A percentile compares a stretch with the other conserved stretches of the same genome.
Conservation (phyloP, 2,888 invertebrate species). For the Autographa gamma region DNA sequence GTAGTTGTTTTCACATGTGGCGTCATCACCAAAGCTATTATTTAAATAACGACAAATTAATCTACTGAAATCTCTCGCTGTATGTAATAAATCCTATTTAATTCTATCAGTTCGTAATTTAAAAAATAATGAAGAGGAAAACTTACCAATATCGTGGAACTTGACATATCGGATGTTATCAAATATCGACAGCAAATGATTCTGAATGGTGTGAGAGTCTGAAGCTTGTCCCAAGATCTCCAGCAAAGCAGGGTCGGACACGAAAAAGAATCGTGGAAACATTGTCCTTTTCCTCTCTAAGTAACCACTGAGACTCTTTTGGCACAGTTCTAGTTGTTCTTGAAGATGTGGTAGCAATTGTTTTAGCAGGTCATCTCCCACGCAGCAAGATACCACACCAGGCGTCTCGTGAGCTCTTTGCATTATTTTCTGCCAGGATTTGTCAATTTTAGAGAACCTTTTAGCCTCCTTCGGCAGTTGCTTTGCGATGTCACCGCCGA, state of each 20-base stretch:
- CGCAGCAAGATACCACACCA: conserved; percentile 98
- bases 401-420: conserved; percentile 98
- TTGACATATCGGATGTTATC: conserved; percentile 98
- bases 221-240: conserved; percentile 98
- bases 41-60: too few relatives aligned
- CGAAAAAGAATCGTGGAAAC: conserved; percentile 98
- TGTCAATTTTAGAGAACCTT: conserved; percentile 98
- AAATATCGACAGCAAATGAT: conserved; percentile 98
- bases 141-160: conserved; percentile 95
- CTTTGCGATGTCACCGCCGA: conserved; percentile 99
- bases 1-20: too few relatives aligned
- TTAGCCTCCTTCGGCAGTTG: conserved; percentile 98
- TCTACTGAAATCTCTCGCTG: too few relatives aligned
- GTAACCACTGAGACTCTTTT: conserved; percentile 98
- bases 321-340: conserved; percentile 98
- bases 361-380: conserved; percentile 97
- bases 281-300: conserved; percentile 96
- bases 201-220: conserved; percentile 98
- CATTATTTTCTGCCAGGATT: conserved; percentile 99
- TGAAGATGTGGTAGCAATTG: conserved; percentile 97
- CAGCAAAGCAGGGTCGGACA: conserved; percentile 96
- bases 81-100: too few relatives aligned
- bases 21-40: too few relatives aligned
- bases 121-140: not conserved
- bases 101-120: too few relatives aligned